These are phyloP conservation scores for Hylaea fasciaria DNA, from an alignment of 2,888 invertebrate species.

Conservation along the genomic window DNA sequence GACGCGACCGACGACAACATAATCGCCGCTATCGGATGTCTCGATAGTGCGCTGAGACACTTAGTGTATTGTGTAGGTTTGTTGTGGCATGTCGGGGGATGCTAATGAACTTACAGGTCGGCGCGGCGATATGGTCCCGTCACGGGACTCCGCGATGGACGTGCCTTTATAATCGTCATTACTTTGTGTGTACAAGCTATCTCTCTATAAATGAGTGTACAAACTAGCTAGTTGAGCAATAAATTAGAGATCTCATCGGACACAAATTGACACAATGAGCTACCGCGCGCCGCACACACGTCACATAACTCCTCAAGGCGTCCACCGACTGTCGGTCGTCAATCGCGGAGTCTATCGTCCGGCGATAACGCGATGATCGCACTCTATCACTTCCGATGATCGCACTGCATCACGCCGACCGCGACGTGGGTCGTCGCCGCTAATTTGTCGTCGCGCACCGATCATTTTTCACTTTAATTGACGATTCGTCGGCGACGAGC, in stretches of 20 bases:
- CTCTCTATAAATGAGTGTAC: neutral
- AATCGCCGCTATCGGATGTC: constrained; percentile 50
- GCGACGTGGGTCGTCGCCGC: constrained; percentile 19
- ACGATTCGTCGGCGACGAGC: neutral
- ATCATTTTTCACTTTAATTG: constrained; percentile 33
- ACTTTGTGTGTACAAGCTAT: neutral
- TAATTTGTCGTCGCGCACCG: constrained; percentile 23
- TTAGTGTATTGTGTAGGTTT: constrained; percentile 6
- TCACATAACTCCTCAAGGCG: neutral
- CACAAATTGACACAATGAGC: too few species aligned
- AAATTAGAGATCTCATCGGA: too few species aligned
- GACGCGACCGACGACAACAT: constrained; percentile 54
- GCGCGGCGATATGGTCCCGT: neutral
- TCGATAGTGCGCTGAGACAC: constrained; percentile 28
- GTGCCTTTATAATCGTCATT: too few species aligned
- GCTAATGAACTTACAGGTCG: constrained; percentile 4
- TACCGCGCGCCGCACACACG: neutral
- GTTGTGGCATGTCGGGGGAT: constrained; percentile 8
- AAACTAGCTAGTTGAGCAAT: too few species aligned
- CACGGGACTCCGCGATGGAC: neutral
- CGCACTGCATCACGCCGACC: constrained; percentile 12
- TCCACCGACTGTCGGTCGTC: neutral
- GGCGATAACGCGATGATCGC: constrained; percentile 1
- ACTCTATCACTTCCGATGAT: constrained; percentile 4
- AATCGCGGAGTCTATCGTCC: neutral